Percentiles rank a stretch among this genome's conserved stretches.
Evolutionary conservation across 1,140 invertebrate species (phyloP).

Genomic region (Ptiloglossa arizonensis): DNA sequence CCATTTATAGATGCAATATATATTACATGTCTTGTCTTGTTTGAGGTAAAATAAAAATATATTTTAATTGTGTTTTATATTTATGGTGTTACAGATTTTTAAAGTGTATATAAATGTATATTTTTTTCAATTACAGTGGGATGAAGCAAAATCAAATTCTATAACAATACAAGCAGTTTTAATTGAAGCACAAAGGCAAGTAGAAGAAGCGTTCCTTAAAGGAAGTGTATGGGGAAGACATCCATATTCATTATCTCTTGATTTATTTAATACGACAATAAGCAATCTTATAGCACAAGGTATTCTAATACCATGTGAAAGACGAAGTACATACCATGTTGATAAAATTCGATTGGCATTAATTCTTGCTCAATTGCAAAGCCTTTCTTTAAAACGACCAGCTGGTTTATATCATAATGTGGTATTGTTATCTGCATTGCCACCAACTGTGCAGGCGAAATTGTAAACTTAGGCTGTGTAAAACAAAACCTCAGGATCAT

Average conservation of each 20-base stretch:
- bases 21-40: constrained; percentile 75
- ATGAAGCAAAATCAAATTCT: constrained; percentile 58
- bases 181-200: constrained; percentile 72
- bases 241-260: constrained; percentile 77
- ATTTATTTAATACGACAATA: constrained; percentile 74
- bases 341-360: constrained; percentile 63
- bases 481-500: too few relatives aligned
- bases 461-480: constrained; percentile 61
- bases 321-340: constrained; percentile 60
- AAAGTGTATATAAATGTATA: constrained; percentile 7
- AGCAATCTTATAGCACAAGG: constrained; percentile 68
- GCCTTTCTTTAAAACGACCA: constrained; percentile 65
- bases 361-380: constrained; percentile 66
- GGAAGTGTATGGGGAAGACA: constrained; percentile 65
- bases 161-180: constrained; percentile 67
- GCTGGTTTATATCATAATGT: constrained; percentile 69
- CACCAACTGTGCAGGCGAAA: constrained; percentile 71
- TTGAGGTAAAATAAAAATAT: constrained; percentile 73
- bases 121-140: constrained; percentile 72
- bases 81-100: background rate
- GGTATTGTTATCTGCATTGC: constrained; percentile 58
- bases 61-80: constrained; percentile 12
- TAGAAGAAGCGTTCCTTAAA: constrained; percentile 71
- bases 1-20: constrained; percentile 81
- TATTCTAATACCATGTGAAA: constrained; percentile 55